Conservation (phyloP, 2,888 invertebrate species). For the Lepidocyrtinus sp. region DNA sequence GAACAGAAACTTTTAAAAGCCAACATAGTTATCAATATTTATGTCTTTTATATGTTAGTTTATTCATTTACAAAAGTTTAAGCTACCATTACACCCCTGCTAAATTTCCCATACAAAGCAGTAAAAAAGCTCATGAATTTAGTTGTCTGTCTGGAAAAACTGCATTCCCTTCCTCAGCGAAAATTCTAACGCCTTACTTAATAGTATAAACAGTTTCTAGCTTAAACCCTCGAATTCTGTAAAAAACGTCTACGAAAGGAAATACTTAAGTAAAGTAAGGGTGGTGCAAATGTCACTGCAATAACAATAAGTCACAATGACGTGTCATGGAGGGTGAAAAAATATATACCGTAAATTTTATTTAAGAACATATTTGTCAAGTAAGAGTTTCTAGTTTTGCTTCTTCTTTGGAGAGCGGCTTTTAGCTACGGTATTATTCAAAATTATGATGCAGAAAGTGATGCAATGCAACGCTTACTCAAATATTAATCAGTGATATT, state of each 20-base stretch:
- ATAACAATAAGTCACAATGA: slow-evolving; percentile 60
- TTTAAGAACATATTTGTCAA: slow-evolving; percentile 52
- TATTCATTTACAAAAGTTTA: background rate
- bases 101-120: background rate
- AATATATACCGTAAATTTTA: slow-evolving; percentile 55
- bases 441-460: background rate
- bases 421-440: background rate
- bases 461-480: slow-evolving; percentile 8
- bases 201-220: no score
- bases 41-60: no score
- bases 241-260: background rate
- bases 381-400: background rate
- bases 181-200: slow-evolving; percentile 8
- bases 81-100: background rate
- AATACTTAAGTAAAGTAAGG: slow-evolving; percentile 5
- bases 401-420: background rate
- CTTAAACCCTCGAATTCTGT: no score
- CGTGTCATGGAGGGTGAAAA: slow-evolving; percentile 49
- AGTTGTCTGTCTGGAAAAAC: slow-evolving; percentile 3
- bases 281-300: slow-evolving; percentile 44
- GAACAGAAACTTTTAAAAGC: background rate
- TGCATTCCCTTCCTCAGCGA: background rate
- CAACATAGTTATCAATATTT: no score
- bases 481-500: background rate
- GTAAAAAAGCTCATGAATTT: slow-evolving; percentile 9